phyloP scores from a whole-genome alignment of 2,797 vertebrate genomes.

The Helicolenus hilgendorfi region DNA sequence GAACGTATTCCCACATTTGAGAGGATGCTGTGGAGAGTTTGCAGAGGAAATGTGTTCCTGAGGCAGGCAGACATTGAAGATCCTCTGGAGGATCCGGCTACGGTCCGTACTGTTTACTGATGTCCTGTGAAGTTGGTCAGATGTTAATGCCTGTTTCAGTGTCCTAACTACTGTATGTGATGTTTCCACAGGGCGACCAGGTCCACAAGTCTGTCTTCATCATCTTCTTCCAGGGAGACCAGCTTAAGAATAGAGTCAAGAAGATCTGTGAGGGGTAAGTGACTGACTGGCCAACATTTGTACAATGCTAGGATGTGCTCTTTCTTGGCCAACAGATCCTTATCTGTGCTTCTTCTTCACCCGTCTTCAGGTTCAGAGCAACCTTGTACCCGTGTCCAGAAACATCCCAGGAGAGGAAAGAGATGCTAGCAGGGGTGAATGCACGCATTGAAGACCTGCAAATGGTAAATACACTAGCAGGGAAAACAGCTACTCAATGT shows the following conservation, averaged over 20 bases:
- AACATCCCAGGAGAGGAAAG: conserved; percentile 97
- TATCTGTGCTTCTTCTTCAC: neutral
- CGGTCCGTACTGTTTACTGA: conserved; percentile 85
- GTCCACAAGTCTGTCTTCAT: conserved; percentile 99
- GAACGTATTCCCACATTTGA: conserved; percentile 98
- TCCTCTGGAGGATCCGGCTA: conserved; percentile 95
- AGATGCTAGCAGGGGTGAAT: conserved; percentile 98
- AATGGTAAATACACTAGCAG: conserved; percentile 91
- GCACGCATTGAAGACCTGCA: conserved; percentile 98
- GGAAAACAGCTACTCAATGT: rapidly evolving
- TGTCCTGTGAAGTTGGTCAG: neutral
- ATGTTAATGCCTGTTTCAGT: neutral
- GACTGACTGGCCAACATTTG: neutral
- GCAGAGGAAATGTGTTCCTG: conserved; percentile 97
- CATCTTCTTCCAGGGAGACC: conserved; percentile 99
- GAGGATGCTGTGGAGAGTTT: conserved; percentile 98
- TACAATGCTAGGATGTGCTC: rapidly evolving
- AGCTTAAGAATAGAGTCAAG: conserved; percentile 97
- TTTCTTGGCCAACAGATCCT: neutral
- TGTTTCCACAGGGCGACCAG: conserved; percentile 92
- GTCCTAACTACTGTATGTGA: neutral
- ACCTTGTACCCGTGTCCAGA: conserved; percentile 98
- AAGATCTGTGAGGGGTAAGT: conserved; percentile 98
- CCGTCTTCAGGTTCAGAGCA: conserved; percentile 93
- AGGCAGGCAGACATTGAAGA: conserved; percentile 97